These are phyloP conservation scores for Dynastes tityus DNA, from an alignment of 2,888 invertebrate species.

Conservation along the genomic window DNA sequence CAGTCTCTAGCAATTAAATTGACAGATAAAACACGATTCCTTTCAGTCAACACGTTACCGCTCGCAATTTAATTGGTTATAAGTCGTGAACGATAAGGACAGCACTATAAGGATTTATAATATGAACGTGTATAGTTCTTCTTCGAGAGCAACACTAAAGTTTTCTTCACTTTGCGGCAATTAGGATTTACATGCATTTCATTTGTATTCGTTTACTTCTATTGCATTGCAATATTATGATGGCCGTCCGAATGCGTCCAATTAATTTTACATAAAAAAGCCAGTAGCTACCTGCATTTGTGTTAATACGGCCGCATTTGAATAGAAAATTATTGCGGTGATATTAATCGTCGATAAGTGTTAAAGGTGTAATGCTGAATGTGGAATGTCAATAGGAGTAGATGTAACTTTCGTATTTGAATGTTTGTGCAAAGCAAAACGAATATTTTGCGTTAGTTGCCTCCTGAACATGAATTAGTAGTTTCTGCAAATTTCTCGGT, in stretches of 20 bases:
- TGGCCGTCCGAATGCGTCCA: background rate
- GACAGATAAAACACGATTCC: constrained; percentile 41
- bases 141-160: background rate
- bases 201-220: constrained; percentile 28
- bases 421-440: background rate
- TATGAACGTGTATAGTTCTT: constrained; percentile 3
- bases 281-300: constrained; percentile 15
- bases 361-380: background rate
- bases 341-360: background rate
- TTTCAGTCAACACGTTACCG: constrained; percentile 35
- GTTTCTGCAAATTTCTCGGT: too few species aligned
- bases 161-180: constrained; percentile 15
- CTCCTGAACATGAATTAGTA: too few species aligned
- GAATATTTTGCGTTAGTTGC: too few species aligned
- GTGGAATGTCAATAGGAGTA: background rate
- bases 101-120: constrained; percentile 28
- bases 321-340: background rate
- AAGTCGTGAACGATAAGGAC: constrained; percentile 8
- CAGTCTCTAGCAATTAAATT: constrained; percentile 35
- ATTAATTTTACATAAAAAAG: constrained; percentile 13
- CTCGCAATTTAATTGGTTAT: constrained; percentile 42
- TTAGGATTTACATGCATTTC: constrained; percentile 28
- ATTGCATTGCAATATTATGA: constrained; percentile 22
- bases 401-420: background rate
- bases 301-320: background rate